Conservation (phyloP, 2,113 vertebrate genomes). For the Sialia sialis region DNA sequence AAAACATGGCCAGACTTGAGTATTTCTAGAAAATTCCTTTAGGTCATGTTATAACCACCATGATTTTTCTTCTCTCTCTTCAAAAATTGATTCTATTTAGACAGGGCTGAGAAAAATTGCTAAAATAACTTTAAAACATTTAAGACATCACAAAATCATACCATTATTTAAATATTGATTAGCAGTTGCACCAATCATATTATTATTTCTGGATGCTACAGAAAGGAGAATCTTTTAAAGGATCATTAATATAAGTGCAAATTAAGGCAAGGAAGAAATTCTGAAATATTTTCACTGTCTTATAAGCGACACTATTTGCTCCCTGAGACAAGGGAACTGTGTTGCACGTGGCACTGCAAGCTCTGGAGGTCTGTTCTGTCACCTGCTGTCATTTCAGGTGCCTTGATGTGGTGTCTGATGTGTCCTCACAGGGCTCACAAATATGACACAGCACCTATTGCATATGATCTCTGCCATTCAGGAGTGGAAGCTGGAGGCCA, state of each 20-base stretch:
- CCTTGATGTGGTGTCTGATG: not conserved
- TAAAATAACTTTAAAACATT: not conserved
- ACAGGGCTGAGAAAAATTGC: not conserved
- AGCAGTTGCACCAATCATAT: not conserved
- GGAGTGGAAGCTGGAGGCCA: not conserved
- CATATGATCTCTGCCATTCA: conserved; percentile 3
- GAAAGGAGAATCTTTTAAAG: not conserved
- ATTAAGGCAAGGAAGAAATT: not conserved
- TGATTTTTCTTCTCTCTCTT: not conserved
- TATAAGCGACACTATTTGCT: not conserved
- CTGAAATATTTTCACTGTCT: not conserved
- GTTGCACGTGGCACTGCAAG: not conserved
- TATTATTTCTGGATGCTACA: not conserved
- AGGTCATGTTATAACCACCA: not conserved
- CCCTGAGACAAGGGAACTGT: not conserved
- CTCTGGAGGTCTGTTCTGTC: not conserved
- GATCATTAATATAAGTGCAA: not conserved
- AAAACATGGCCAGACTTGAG: not conserved
- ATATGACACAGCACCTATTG: not conserved
- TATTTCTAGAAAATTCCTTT: not conserved
- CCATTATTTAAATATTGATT: not conserved
- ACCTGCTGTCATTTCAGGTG: not conserved
- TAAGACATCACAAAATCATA: not conserved
- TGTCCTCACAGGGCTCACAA: not conserved
- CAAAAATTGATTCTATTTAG: not conserved